Percentiles rank a stretch among this genome's conserved stretches.
Evolutionary conservation across 2,888 invertebrate species (phyloP).

Genomic region (Spisula subtruncata): DNA sequence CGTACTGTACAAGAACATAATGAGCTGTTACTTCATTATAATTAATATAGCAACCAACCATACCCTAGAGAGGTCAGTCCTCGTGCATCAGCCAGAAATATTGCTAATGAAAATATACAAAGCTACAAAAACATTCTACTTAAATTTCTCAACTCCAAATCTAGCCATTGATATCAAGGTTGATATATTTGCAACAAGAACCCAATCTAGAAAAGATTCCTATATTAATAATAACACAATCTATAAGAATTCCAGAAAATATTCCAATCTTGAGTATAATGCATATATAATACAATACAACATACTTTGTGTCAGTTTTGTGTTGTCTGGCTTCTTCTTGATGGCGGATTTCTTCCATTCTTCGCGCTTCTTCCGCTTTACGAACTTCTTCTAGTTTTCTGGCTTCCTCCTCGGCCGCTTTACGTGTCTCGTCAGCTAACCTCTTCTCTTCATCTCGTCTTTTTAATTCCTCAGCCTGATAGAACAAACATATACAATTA

Average conservation of each 20-base stretch:
- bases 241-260: neutral
- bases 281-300: slow-evolving; percentile 10
- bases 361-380: slow-evolving; percentile 54
- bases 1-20: too few relatives aligned
- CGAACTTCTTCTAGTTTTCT: slow-evolving; percentile 71
- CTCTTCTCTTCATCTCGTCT: slow-evolving; percentile 75
- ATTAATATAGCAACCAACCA: neutral
- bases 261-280: neutral
- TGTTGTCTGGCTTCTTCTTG: slow-evolving; percentile 73
- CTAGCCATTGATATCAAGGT: neutral
- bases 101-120: neutral
- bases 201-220: slow-evolving; percentile 17
- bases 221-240: neutral
- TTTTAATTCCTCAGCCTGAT: slow-evolving; percentile 63
- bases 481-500: neutral
- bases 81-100: neutral
- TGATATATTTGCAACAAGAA: neutral
- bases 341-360: slow-evolving; percentile 42
- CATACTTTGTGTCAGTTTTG: slow-evolving; percentile 77
- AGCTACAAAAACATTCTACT: slow-evolving; percentile 10
- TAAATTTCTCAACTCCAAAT: neutral
- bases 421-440: slow-evolving; percentile 57
- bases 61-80: neutral
- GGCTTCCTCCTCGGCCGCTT: slow-evolving; percentile 68
- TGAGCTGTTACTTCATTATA: neutral